Evolutionary conservation across 2,113 vertebrate genomes (phyloP).

Genomic region (Azemiops feae): DNA sequence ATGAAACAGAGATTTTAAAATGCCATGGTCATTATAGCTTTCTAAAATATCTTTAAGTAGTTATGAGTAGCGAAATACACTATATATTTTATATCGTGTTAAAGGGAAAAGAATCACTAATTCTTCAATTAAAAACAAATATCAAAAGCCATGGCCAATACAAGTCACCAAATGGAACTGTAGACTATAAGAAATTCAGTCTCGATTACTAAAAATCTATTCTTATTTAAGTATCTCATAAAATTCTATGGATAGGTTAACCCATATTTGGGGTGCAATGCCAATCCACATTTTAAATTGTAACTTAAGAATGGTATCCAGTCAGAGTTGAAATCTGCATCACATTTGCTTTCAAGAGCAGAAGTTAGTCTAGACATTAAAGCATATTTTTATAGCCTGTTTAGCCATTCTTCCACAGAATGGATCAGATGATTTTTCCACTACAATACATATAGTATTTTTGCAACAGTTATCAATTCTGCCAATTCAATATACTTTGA

Average conservation of each 20-base stretch:
- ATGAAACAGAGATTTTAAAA: background rate
- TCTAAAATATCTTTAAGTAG: background rate
- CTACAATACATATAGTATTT: background rate
- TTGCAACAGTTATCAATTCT: background rate
- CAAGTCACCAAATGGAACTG: background rate
- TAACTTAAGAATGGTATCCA: background rate
- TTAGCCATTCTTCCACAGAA: background rate
- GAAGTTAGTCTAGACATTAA: background rate
- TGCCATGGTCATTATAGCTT: background rate
- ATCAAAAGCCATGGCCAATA: background rate
- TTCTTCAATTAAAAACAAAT: background rate
- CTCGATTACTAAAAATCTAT: background rate
- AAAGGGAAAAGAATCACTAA: background rate
- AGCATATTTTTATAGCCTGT: background rate
- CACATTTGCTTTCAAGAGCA: background rate
- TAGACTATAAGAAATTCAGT: background rate
- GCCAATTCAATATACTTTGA: background rate
- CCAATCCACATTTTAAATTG: background rate
- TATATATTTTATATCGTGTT: background rate
- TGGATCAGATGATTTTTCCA: background rate
- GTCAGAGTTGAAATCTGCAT: background rate
- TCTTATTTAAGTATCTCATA: background rate
- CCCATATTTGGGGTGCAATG: background rate
- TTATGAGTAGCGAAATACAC: background rate
- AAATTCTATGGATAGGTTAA: background rate